A percentile compares a stretch with the other conserved stretches of the same genome.
Conservation (phyloP, 2,888 invertebrate genomes). For the Pasiphila rectangulata region DNA sequence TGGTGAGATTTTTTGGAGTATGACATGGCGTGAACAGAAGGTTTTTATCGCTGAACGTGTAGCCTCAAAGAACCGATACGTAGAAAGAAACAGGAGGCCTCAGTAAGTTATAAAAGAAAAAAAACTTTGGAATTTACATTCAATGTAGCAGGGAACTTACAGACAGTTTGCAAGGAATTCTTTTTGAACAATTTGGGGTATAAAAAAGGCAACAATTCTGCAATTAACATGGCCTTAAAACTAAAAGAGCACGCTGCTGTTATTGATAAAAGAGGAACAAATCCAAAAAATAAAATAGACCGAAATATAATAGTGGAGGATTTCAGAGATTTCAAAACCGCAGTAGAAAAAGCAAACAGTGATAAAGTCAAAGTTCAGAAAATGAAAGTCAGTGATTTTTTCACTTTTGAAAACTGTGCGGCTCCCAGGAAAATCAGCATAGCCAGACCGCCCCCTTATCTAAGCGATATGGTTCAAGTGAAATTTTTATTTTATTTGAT, state of each 20-base stretch:
- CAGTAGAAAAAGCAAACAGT: too few relatives aligned
- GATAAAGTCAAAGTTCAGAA: too few relatives aligned
- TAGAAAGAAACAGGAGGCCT: too few relatives aligned
- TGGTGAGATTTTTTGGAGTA: neutral
- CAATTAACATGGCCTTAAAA: neutral
- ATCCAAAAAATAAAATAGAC: neutral
- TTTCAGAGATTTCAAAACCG: too few relatives aligned
- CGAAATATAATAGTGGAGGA: neutral
- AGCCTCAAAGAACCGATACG: neutral
- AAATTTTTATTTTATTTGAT: too few relatives aligned
- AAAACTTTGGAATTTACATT: too few relatives aligned
- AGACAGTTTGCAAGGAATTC: neutral
- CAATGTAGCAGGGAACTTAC: neutral
- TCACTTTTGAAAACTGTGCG: too few relatives aligned
- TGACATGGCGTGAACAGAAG: constrained; percentile 1
- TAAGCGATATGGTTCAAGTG: too few relatives aligned
- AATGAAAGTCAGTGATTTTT: too few relatives aligned
- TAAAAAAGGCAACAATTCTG: neutral
- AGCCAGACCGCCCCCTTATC: too few relatives aligned
- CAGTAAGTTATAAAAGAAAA: too few relatives aligned
- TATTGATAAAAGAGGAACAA: neutral
- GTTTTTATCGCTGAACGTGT: neutral
- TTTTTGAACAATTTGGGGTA: neutral
- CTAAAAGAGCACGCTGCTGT: neutral
- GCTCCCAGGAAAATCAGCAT: too few relatives aligned